Conservation (phyloP, 2,797 vertebrate species). For the Phoebastria nigripes region DNA sequence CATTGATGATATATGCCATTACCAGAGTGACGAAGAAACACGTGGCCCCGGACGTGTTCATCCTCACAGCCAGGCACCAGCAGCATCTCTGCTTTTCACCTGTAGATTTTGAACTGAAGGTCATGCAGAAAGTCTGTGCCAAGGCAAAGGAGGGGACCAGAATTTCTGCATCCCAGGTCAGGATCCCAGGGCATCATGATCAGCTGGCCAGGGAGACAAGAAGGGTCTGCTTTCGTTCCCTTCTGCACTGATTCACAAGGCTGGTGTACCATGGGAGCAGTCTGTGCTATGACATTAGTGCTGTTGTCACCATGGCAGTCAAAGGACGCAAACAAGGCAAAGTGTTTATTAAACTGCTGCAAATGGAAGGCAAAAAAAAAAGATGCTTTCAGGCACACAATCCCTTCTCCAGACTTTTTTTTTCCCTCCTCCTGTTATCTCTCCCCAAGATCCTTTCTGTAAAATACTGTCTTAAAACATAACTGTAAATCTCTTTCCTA, state of each 20-base stretch:
- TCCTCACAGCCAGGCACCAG: background rate
- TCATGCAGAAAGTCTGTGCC: background rate
- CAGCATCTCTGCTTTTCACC: background rate
- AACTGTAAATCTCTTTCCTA: background rate
- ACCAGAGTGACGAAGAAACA: background rate
- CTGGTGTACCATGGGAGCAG: background rate
- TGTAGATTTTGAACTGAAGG: background rate
- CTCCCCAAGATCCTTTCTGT: background rate
- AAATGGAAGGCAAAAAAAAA: background rate
- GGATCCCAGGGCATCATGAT: background rate
- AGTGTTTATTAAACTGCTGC: background rate
- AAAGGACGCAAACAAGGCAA: background rate
- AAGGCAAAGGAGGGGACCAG: background rate
- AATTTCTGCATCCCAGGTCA: background rate
- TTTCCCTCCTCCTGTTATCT: background rate
- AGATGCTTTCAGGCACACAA: background rate
- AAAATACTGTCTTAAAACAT: background rate
- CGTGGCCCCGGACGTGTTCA: accelerated
- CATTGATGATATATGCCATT: background rate
- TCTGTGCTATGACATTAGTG: background rate
- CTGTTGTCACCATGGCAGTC: background rate
- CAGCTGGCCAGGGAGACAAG: background rate
- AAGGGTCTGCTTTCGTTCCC: background rate
- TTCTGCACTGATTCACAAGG: background rate
- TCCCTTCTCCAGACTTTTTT: background rate